These are phyloP conservation scores for Perca flavescens DNA, from an alignment of 2,113 vertebrate species.

Conservation along the genomic window DNA sequence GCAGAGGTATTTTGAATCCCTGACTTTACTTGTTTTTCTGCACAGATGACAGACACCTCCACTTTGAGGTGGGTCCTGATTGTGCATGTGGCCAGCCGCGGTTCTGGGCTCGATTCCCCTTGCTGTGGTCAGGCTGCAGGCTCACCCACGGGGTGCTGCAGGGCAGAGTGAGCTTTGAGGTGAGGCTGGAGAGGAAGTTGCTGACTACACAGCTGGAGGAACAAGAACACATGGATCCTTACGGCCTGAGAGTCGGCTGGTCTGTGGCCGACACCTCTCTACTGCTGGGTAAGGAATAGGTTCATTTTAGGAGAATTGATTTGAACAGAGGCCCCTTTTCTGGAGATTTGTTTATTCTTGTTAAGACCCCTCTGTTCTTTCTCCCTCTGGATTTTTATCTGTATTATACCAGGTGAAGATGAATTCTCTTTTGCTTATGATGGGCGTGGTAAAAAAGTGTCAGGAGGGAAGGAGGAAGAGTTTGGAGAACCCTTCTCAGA, in stretches of 20 bases:
- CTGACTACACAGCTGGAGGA: constrained; percentile 67
- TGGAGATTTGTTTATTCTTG: neutral
- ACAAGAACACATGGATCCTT: constrained; percentile 68
- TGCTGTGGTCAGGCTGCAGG: constrained; percentile 90
- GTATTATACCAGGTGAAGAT: constrained; percentile 84
- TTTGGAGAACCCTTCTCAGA: constrained; percentile 89
- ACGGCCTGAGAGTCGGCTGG: constrained; percentile 90
- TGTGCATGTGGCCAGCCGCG: constrained; percentile 86
- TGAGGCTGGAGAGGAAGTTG: constrained; percentile 87
- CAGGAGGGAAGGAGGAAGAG: constrained; percentile 84
- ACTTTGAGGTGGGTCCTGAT: constrained; percentile 88
- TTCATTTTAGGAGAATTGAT: neutral
- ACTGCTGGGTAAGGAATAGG: constrained; percentile 86
- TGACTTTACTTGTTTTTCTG: neutral
- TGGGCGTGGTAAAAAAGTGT: constrained; percentile 85
- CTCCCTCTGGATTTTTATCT: neutral
- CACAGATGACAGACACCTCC: constrained; percentile 89
- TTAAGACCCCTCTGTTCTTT: neutral
- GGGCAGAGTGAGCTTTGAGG: constrained; percentile 90
- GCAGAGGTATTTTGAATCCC: neutral
- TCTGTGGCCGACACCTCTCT: constrained; percentile 83
- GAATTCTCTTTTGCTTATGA: constrained; percentile 90
- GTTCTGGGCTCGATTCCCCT: constrained; percentile 88
- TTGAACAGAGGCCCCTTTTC: neutral
- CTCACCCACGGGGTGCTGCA: constrained; percentile 88